Evolutionary conservation across 2,797 vertebrate species (phyloP).

Genomic region (Tiaroga cobitis): DNA sequence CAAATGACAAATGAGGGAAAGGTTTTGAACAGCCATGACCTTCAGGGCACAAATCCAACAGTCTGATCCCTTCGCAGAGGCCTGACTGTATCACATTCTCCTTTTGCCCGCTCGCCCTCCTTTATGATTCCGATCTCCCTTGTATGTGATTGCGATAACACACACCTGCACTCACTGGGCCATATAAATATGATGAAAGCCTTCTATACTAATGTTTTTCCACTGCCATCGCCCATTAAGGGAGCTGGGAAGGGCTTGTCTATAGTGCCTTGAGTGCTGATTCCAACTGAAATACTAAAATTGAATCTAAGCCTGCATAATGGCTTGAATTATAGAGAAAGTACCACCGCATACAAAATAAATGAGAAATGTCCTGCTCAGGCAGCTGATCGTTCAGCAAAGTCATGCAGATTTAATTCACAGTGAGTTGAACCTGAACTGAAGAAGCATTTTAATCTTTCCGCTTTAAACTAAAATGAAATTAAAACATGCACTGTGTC

Average conservation of each 20-base stretch:
- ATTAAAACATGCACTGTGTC: conserved; percentile 8
- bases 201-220: conserved; percentile 11
- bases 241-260: conserved; percentile 24
- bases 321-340: conserved; percentile 50
- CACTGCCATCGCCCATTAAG: conserved; percentile 6
- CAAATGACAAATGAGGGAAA: conserved; percentile 44
- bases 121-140: conserved; percentile 3
- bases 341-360: conserved; percentile 51
- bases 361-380: conserved; percentile 55
- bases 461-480: conserved; percentile 34
- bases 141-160: conserved; percentile 30
- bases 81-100: not conserved
- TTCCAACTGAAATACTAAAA: conserved; percentile 59
- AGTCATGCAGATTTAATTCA: conserved; percentile 50
- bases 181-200: conserved; percentile 28
- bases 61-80: conserved; percentile 24
- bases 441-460: conserved; percentile 29
- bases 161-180: conserved; percentile 17
- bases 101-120: not conserved
- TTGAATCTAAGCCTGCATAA: conserved; percentile 55
- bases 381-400: conserved; percentile 31
- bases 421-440: conserved; percentile 13
- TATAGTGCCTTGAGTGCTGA: conserved; percentile 64
- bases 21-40: conserved; percentile 31
- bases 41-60: conserved; percentile 17